Evolutionary conservation across 2,113 vertebrate species (phyloP), one percentile per base, ranked within the genome.

Genomic region (Sylvilagus bachmani): DNA sequence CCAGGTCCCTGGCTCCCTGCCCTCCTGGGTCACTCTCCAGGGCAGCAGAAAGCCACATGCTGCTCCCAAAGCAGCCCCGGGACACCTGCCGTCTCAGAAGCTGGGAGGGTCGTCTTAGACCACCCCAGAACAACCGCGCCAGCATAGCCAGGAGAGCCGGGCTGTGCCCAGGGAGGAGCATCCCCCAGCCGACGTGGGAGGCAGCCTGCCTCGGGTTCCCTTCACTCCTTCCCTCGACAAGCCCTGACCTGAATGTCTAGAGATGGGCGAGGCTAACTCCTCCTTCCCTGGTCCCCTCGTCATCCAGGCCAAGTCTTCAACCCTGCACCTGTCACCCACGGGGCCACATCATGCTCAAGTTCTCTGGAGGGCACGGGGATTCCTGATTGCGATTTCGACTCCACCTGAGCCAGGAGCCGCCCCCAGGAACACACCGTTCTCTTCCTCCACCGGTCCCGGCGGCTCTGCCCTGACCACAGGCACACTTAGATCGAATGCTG

Each of bases 381-480:
- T 90, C 83, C 74, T 62, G 27, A 77, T 31, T 94, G 31, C 10
- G 90, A 1, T 67, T 62, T 91, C 49, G 86, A 73, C 53, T 89
- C 36, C 61, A 90, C 25, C n/a, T 44, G 36, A 36, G 67, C n/a
- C n/a, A 78, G 22, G 62, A 19, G 61, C 62, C 27, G 9, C 44
- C 17, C 16, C 22, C 2, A 22, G 75, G 51, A 31, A 33, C 5
- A 4, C 1, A 7, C 0, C 9, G 10, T 22, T 84, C 49, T 53
- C 67, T 79, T 44, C n/a, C 61, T 33, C 33, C 2, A 25, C 24
- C 17, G 6, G 53, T 14, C 53, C n/a, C 25, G 0, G 0, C 53
- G 9, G 4, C 58, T 77, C 77, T 81, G 67, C 62, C n/a, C 22
- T 4, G 25, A 31, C 25, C 67, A 44, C n/a, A 25, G 19, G 14